Percentiles rank a stretch among this genome's conserved stretches.
phyloP scores from a whole-genome alignment of 2,797 vertebrate genomes.

The Neostethus bicornis region DNA sequence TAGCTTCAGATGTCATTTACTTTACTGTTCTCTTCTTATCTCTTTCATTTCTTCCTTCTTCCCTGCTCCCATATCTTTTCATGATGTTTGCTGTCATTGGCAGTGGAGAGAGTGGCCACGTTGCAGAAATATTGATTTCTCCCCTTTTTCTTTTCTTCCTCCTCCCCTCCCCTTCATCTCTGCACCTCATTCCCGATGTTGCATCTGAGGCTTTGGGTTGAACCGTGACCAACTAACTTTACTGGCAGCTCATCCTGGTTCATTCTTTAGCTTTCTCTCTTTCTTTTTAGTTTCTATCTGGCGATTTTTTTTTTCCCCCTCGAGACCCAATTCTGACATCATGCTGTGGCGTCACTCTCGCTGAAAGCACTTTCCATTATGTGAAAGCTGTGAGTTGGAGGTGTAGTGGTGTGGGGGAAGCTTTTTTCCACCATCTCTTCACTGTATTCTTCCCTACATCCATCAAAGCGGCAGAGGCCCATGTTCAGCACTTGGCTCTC shows the following conservation, averaged over 20 bases:
- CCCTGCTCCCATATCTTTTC: slow-evolving; percentile 83
- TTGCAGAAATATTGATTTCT: slow-evolving; percentile 82
- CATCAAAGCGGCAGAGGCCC: slow-evolving; percentile 58
- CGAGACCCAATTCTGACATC: slow-evolving; percentile 43
- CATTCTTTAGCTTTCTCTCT: slow-evolving; percentile 24
- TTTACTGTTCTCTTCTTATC: slow-evolving; percentile 85
- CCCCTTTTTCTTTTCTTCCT: slow-evolving; percentile 16
- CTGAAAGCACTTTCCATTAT: slow-evolving; percentile 42
- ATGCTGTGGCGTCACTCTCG: slow-evolving; percentile 41
- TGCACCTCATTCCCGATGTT: slow-evolving; percentile 36
- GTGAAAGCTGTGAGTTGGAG: slow-evolving; percentile 26
- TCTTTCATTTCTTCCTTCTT: slow-evolving; percentile 81
- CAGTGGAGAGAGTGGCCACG: slow-evolving; percentile 77
- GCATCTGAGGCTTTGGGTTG: slow-evolving; percentile 53
- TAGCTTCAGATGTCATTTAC: slow-evolving; percentile 85
- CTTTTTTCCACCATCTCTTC: slow-evolving; percentile 43
- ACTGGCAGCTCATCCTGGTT: slow-evolving; percentile 49
- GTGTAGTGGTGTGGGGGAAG: slow-evolving; percentile 7
- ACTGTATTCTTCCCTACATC: slow-evolving; percentile 60
- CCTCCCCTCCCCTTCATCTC: slow-evolving; percentile 16
- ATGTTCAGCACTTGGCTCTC: slow-evolving; percentile 47
- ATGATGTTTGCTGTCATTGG: slow-evolving; percentile 85
- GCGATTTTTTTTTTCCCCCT: slow-evolving; percentile 3
- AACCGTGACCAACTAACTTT: slow-evolving; percentile 57
- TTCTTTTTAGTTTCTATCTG: slow-evolving; percentile 34